phyloP scores from a whole-genome alignment of 2,888 invertebrate genomes.

The Mylabris sibirica region DNA sequence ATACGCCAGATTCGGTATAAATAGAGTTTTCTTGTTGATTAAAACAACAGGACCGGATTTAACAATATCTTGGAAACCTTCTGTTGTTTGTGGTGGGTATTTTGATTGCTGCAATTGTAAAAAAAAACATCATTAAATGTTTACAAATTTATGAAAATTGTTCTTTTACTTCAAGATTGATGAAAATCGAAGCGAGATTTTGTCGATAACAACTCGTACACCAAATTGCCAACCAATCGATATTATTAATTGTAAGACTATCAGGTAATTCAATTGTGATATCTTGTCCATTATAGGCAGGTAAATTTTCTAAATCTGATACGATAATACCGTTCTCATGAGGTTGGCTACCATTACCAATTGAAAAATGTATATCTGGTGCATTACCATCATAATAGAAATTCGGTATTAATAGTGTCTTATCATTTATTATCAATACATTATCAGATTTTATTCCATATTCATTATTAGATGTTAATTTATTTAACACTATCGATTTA shows the following conservation, averaged over 20 bases:
- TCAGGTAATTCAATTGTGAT: constrained; percentile 36
- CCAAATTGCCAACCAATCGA: constrained; percentile 43
- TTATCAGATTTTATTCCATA: constrained; percentile 40
- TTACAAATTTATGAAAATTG: not conserved
- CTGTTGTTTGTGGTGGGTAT: constrained; percentile 26
- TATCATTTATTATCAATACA: constrained; percentile 35
- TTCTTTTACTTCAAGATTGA: constrained; percentile 17
- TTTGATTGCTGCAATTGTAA: not conserved
- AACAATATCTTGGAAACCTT: constrained; percentile 30
- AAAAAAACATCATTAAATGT: no score
- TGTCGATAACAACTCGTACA: constrained; percentile 26
- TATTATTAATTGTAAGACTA: constrained; percentile 33
- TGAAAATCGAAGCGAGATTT: constrained; percentile 19
- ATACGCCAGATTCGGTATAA: constrained; percentile 45
- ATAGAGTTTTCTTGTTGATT: constrained; percentile 45
- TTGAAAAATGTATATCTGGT: constrained; percentile 41
- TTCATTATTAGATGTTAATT: constrained; percentile 20
- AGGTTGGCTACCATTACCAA: constrained; percentile 37
- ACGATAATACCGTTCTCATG: constrained; percentile 30
- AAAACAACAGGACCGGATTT: constrained; percentile 45
- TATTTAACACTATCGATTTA: constrained; percentile 2
- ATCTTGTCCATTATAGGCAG: constrained; percentile 30
- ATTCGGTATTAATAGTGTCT: constrained; percentile 36
- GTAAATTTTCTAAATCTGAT: constrained; percentile 27
- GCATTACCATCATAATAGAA: constrained; percentile 42